Conservation (phyloP, 2,888 invertebrate genomes). For the Ctenicera cuprea region DNA sequence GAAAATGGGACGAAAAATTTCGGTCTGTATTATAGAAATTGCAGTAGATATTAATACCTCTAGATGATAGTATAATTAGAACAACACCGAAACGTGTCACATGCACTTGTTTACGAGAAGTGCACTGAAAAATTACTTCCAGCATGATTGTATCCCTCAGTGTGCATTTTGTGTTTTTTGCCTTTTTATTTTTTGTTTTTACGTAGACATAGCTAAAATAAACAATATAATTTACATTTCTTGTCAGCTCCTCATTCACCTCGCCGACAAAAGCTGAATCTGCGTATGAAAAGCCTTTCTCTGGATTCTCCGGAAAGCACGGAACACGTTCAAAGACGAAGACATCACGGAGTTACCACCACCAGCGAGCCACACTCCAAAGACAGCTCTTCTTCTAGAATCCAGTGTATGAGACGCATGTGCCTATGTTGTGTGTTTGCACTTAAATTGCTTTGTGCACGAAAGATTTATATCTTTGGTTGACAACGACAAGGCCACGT, state of each 20-base stretch:
- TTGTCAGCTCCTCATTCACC: conserved; percentile 93
- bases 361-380: conserved; percentile 73
- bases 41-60: conserved; percentile 42
- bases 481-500: conserved; percentile 14
- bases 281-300: conserved; percentile 98
- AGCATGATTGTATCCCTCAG: conserved; percentile 52
- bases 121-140: conserved; percentile 45
- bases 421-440: conserved; percentile 47
- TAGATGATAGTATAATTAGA: conserved; percentile 45
- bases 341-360: conserved; percentile 72
- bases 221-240: conserved; percentile 43
- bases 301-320: conserved; percentile 97
- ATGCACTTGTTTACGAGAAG: conserved; percentile 43
- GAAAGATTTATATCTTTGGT: conserved; percentile 35
- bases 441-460: conserved; percentile 52
- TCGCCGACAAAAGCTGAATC: conserved; percentile 95
- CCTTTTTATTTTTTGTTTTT: conserved; percentile 61
- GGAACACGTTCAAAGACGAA: conserved; percentile 86
- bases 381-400: conserved; percentile 77
- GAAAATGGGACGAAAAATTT: conserved; percentile 79
- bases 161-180: conserved; percentile 42
- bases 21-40: conserved; percentile 72
- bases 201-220: conserved; percentile 61
- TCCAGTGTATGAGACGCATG: conserved; percentile 75
- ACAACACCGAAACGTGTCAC: conserved; percentile 45